These are phyloP conservation scores for Amblyraja radiata DNA, from an alignment of 2,797 vertebrate genomes.

Conservation along the genomic window DNA sequence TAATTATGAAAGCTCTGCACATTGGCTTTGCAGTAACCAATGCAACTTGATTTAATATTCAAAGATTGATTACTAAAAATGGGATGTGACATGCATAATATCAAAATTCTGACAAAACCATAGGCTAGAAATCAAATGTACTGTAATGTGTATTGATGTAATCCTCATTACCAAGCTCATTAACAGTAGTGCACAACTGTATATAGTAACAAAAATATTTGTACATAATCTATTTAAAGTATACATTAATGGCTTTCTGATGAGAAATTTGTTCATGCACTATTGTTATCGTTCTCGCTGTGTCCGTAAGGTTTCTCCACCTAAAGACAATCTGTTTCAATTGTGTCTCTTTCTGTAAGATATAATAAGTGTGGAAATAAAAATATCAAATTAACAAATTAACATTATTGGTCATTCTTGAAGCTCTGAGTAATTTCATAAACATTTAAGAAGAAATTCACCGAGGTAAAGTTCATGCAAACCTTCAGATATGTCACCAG, in stretches of 20 bases:
- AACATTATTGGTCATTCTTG: not conserved
- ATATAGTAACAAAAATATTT: conserved; percentile 53
- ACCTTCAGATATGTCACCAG: not conserved
- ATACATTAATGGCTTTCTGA: conserved; percentile 46
- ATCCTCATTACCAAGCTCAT: conserved; percentile 46
- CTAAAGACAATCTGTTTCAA: conserved; percentile 47
- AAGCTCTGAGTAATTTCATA: not conserved
- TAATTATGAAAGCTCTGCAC: conserved; percentile 41
- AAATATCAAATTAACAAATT: conserved; percentile 39
- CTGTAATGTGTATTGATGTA: conserved; percentile 43
- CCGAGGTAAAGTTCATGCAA: not conserved
- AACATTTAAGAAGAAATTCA: not conserved
- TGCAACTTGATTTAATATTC: conserved; percentile 42
- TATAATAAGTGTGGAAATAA: conserved; percentile 51
- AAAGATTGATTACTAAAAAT: conserved; percentile 41
- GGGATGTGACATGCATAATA: conserved; percentile 45
- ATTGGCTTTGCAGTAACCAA: conserved; percentile 43
- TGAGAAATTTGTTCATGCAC: conserved; percentile 47
- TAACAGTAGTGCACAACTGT: conserved; percentile 46
- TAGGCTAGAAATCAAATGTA: conserved; percentile 39
- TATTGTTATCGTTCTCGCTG: conserved; percentile 46
- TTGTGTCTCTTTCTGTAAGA: conserved; percentile 51
- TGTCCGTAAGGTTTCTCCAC: conserved; percentile 48
- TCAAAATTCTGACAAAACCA: conserved; percentile 49
- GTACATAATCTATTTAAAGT: conserved; percentile 53